Evolutionary conservation across 2,888 invertebrate genomes (phyloP), one percentile per base, ranked within the genome.

Genomic region (Lingula anatina): DNA sequence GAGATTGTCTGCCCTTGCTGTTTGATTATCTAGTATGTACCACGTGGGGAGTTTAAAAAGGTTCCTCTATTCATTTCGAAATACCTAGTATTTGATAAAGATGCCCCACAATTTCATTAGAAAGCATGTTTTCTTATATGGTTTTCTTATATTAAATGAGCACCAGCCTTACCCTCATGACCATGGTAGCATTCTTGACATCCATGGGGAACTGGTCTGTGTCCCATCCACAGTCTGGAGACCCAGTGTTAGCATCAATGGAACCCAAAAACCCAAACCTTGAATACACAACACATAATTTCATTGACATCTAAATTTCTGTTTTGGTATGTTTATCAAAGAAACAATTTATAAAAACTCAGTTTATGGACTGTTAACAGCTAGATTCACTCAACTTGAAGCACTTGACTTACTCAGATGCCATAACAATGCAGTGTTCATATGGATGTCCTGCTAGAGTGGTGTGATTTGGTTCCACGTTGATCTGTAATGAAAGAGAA

Each of bases 251-350:
- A 1, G 83, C 75, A 21, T 81, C 79, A 5, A 84, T 79, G 1
- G 82, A 83, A 0, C 84, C 84, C 21, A 84, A 68, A 80, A 83
- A 81, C 44, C 82, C 83, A 70, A 83, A 83, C 5, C 84, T 84
- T 57, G 12, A 53, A 59, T 9, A 15, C 31, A 31, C 38, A 40
- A 37, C 26, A 15, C 15, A 31, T 15, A 31, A 9, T 31, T 31
- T 9, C 31, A 31, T 12, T 31, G 31, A 31, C n/a, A n/a, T n/a
- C n/a, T n/a, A n/a, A n/a, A n/a, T n/a, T n/a, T n/a, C n/a, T n/a
- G n/a, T n/a, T n/a, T n/a, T n/a, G n/a, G n/a, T n/a, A n/a, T n/a
- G n/a, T n/a, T n/a, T n/a, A n/a, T n/a, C n/a, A n/a, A n/a, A n/a
- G n/a, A n/a, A n/a, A n/a, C n/a, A n/a, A n/a, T n/a, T n/a, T n/a